Evolutionary conservation across 1,140 invertebrate genomes (phyloP).

Genomic region (Zaprionus camerounensis): DNA sequence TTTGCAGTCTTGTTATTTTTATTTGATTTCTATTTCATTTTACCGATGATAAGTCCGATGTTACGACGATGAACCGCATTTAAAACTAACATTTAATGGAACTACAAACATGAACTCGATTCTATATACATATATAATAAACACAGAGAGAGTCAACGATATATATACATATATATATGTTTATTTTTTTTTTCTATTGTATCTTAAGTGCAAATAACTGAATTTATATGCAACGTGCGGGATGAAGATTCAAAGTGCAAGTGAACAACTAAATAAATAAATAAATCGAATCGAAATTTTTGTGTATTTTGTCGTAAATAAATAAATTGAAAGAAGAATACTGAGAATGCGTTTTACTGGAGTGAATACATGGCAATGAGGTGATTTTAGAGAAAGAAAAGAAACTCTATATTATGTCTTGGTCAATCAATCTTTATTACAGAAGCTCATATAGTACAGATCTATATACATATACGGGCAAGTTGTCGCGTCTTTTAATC

Average conservation of each 20-base stretch:
- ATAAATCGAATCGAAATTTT: constrained; percentile 77
- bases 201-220: constrained; percentile 67
- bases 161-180: constrained; percentile 24
- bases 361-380: neutral
- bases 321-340: constrained; percentile 63
- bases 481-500: constrained; percentile 6
- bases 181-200: constrained; percentile 72
- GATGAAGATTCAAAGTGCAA: constrained; percentile 42
- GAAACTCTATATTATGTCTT: neutral
- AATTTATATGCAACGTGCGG: constrained; percentile 51
- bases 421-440: constrained; percentile 62
- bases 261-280: constrained; percentile 61
- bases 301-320: constrained; percentile 82
- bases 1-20: neutral
- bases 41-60: neutral
- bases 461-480: constrained; percentile 36
- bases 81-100: constrained; percentile 17
- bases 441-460: constrained; percentile 35
- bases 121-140: constrained; percentile 16
- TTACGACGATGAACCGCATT: constrained; percentile 1
- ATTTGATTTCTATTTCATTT: neutral
- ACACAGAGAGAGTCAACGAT: constrained; percentile 18
- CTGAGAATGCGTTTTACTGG: neutral
- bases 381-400: neutral
- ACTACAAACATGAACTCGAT: constrained; percentile 15